A percentile compares a stretch with the other conserved stretches of the same genome.
Evolutionary conservation across 2,888 invertebrate genomes (phyloP).

Genomic region (Stenodema calcarata): DNA sequence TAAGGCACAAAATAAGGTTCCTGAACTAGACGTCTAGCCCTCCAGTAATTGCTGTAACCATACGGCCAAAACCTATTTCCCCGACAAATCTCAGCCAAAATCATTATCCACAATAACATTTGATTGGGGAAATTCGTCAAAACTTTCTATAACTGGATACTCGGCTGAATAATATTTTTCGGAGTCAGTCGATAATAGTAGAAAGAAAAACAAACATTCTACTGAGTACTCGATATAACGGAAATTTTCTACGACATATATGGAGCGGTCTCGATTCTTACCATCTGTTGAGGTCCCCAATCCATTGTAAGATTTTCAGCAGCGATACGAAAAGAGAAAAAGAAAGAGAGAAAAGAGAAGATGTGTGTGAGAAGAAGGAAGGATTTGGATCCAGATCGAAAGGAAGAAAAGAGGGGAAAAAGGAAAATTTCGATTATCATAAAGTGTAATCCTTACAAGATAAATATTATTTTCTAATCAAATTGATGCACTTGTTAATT

Average conservation of each 20-base stretch:
- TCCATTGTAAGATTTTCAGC: conserved; percentile 52
- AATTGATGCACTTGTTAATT: not conserved
- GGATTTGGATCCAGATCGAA: conserved; percentile 38
- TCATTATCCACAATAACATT: not conserved
- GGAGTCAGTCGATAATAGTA: not conserved
- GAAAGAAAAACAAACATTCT: conserved; percentile 29
- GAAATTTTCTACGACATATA: conserved; percentile 21
- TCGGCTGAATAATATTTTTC: not conserved
- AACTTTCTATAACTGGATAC: not conserved
- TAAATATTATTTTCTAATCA: not conserved
- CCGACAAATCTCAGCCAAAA: conserved; percentile 22
- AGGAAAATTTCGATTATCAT: conserved; percentile 28
- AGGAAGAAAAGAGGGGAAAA: conserved; percentile 39
- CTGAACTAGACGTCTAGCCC: no score
- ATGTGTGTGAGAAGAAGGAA: conserved; percentile 37
- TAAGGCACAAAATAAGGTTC: no score
- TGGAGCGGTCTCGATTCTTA: conserved; percentile 52
- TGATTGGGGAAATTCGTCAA: not conserved
- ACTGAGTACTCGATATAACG: conserved; percentile 34
- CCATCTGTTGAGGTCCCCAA: conserved; percentile 53
- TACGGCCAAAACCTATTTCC: not conserved
- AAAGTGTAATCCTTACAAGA: conserved; percentile 1
- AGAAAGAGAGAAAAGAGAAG: conserved; percentile 49
- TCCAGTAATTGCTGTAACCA: no score
- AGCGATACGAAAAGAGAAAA: conserved; percentile 49